Evolutionary conservation across 1,140 invertebrate genomes (phyloP).

Genomic region (Scaptomyza hsui): DNA sequence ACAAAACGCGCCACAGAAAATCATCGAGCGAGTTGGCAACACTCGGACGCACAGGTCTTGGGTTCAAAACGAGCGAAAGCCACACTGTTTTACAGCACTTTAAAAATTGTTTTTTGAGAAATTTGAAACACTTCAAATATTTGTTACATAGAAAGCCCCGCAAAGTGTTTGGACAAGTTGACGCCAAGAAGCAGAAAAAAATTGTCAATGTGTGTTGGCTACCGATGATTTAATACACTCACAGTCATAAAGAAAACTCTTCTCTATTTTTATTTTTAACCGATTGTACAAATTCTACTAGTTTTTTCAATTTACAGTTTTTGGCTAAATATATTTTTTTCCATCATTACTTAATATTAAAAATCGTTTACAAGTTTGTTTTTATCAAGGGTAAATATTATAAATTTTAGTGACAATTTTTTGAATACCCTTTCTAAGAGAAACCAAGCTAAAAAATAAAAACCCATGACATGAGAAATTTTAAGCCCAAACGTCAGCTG

Average conservation of each 20-base stretch:
- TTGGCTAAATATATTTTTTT: no score
- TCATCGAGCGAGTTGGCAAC: slow-evolving; percentile 77
- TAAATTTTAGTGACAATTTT: no score
- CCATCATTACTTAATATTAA: no score
- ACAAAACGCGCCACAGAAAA: slow-evolving; percentile 55
- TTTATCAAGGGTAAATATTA: no score
- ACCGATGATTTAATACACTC: background rate
- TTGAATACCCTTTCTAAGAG: background rate
- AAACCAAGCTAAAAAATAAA: background rate
- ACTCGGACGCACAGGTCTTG: slow-evolving; percentile 48
- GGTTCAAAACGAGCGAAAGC: slow-evolving; percentile 26
- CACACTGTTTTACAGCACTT: slow-evolving; percentile 39
- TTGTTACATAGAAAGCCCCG: slow-evolving; percentile 58
- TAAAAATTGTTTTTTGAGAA: slow-evolving; percentile 46
- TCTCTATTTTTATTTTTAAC: no score
- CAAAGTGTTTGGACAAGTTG: slow-evolving; percentile 69
- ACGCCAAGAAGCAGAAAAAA: slow-evolving; percentile 50
- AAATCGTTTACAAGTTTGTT: no score
- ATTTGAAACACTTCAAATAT: slow-evolving; percentile 81
- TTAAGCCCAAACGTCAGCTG: slow-evolving; percentile 76
- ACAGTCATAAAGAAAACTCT: background rate
- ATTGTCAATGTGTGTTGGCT: slow-evolving; percentile 9
- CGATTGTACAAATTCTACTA: no score
- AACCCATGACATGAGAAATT: slow-evolving; percentile 63
- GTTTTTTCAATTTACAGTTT: no score